Percentiles rank a stretch among this genome's conserved stretches.
These are phyloP conservation scores for Meleagris gallopavo DNA, from an alignment of 2,113 vertebrate genomes.

Conservation along the genomic window DNA sequence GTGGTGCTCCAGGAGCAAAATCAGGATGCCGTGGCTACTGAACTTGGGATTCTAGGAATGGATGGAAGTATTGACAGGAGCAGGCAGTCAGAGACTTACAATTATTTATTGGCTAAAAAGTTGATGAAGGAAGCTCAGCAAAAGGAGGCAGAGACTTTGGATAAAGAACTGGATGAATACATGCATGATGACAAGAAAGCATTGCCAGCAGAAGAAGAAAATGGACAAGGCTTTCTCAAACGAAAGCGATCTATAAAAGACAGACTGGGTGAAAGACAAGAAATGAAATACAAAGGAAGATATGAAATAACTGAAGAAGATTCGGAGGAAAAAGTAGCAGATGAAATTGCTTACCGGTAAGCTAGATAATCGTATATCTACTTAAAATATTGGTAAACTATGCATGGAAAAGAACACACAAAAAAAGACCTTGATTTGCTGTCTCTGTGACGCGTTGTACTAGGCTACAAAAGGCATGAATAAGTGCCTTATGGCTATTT, in stretches of 20 bases:
- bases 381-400: neutral
- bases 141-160: constrained; percentile 82
- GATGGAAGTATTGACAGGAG: constrained; percentile 89
- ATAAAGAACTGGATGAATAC: constrained; percentile 89
- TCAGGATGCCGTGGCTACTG: constrained; percentile 91
- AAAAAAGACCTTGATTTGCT: neutral
- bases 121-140: constrained; percentile 85
- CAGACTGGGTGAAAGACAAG: constrained; percentile 84
- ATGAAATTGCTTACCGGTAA: constrained; percentile 93
- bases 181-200: constrained; percentile 82
- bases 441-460: neutral
- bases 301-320: constrained; percentile 91
- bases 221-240: constrained; percentile 80
- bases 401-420: neutral
- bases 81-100: constrained; percentile 93
- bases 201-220: constrained; percentile 68
- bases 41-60: constrained; percentile 94
- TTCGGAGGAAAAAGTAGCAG: constrained; percentile 87
- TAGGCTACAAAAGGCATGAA: neutral
- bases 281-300: constrained; percentile 93
- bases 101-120: constrained; percentile 92
- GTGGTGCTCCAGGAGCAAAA: constrained; percentile 93
- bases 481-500: neutral
- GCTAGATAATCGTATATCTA: neutral
- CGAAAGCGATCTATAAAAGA: constrained; percentile 89